Conservation (phyloP, 2,797 vertebrate genomes). For the Iguana delicatissima region DNA sequence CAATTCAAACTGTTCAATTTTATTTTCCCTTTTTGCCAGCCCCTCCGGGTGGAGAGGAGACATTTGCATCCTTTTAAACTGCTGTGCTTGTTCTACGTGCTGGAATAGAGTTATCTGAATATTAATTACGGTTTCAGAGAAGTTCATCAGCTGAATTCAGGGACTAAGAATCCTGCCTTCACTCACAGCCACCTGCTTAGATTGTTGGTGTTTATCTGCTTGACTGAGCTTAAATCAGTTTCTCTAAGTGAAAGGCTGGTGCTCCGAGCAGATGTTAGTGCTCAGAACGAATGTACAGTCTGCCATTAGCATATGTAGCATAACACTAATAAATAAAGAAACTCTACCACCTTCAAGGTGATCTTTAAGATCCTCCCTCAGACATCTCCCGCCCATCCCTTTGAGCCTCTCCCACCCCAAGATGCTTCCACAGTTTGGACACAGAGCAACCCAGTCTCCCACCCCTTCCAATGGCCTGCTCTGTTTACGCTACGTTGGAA, state of each 20-base stretch:
- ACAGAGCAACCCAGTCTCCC: constrained; percentile 17
- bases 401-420: background rate
- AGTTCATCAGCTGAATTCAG: constrained; percentile 80
- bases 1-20: constrained; percentile 60
- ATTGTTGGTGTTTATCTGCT: constrained; percentile 86
- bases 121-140: constrained; percentile 82
- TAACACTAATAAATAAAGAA: constrained; percentile 82
- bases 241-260: constrained; percentile 85
- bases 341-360: constrained; percentile 68
- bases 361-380: constrained; percentile 37
- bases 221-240: constrained; percentile 87
- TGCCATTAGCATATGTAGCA: constrained; percentile 86
- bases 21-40: constrained; percentile 33
- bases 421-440: background rate
- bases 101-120: constrained; percentile 83
- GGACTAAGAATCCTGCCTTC: constrained; percentile 82
- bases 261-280: constrained; percentile 86
- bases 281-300: constrained; percentile 83
- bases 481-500: constrained; percentile 75
- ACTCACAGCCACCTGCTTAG: constrained; percentile 83
- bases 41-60: constrained; percentile 66
- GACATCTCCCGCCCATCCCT: background rate
- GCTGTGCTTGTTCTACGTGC: constrained; percentile 79
- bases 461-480: constrained; percentile 62
- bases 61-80: constrained; percentile 79